Base-by-base conservation (phyloP, 2,888 invertebrate genomes). In the Seira musarum region DNA sequence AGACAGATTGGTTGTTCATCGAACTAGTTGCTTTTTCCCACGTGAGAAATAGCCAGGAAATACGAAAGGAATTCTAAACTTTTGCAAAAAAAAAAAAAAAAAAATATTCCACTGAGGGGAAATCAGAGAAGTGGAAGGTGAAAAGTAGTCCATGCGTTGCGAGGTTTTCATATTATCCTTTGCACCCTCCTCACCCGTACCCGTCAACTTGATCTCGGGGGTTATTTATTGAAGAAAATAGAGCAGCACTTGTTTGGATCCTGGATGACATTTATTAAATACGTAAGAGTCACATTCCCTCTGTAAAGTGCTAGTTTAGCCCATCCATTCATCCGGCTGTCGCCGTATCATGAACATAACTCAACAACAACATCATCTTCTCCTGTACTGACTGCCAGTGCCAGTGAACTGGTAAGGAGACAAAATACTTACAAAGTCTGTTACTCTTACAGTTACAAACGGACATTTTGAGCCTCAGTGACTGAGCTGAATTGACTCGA, bases 271-370 rank as follows among this genome's bases (percentile, higher is more conserved):
- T 80, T 80, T 80, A 80, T 80, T 80, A 80, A 80, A 80, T 80
- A 80, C 80, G 69, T 80, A 79, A 72, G 79, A 72, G 79, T 79
- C 79, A 79, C 79, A 73, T 67, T 80, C 74, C 69, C 68, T 57
- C 67, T 80, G 68, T 57, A 64, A 30, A 80, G 80, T 74, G 68
- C 74, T 80, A 30, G 30, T 30, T 30, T 30, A 80, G 73, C 80
- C 69, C 80, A 80, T 80, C 68, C 80, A 80, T 80, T 80, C 80
- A 80, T 80, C 80, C 80, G 74, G 80, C 80, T 80, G 80, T 80
- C 80, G 80, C 69, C 69, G 57, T 74, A 30, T 74, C 70, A 65
- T 46, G 66, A 80, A 69, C 70, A 74, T 80, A 80, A 80, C 60
- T 80, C 80, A 80, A 69, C 80, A 70, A 17, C 53, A 53, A 61